A percentile compares a stretch with the other conserved stretches of the same genome.
Evolutionary conservation across 2,888 invertebrate genomes (phyloP).

Genomic region (Chrysopilus asiliformis): DNA sequence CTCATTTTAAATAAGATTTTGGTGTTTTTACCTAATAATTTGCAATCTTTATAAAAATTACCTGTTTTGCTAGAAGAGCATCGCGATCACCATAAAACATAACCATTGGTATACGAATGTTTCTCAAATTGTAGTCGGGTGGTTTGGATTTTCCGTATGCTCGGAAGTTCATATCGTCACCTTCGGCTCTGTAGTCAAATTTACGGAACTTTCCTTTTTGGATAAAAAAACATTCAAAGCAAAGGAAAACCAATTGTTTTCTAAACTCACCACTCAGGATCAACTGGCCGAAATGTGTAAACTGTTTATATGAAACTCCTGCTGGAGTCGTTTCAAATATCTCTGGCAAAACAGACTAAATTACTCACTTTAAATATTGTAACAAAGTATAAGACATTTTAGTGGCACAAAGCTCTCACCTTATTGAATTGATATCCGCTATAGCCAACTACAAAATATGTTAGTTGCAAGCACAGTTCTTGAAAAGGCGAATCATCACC

Average conservation of each 20-base stretch:
- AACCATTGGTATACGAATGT: constrained; percentile 26
- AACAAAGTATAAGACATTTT: no score
- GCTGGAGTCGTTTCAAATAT: constrained; percentile 30
- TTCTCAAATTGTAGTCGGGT: constrained; percentile 25
- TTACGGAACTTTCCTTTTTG: constrained; percentile 27
- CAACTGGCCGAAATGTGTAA: constrained; percentile 29
- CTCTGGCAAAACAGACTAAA: constrained; percentile 24
- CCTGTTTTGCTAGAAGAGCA: constrained; percentile 20
- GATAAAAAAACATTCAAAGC: constrained; percentile 5
- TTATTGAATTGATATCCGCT: constrained; percentile 32
- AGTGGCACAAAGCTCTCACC: constrained; percentile 17
- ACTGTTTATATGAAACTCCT: constrained; percentile 28
- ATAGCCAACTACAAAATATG: constrained; percentile 29
- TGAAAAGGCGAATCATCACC: constrained; percentile 25
- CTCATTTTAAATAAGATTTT: no score
- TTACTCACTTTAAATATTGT: constrained; percentile 6
- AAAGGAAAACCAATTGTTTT: constrained; percentile 1
- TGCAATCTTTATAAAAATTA: no score
- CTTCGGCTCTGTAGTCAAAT: constrained; percentile 25
- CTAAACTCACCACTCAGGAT: constrained; percentile 24
- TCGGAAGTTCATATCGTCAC: constrained; percentile 22
- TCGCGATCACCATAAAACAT: constrained; percentile 28
- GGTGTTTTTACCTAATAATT: no score
- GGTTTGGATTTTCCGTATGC: constrained; percentile 24
- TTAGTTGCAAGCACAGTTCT: constrained; percentile 25